Conservation (phyloP, 2,888 invertebrate species). For the Philopedon plagiatum region DNA sequence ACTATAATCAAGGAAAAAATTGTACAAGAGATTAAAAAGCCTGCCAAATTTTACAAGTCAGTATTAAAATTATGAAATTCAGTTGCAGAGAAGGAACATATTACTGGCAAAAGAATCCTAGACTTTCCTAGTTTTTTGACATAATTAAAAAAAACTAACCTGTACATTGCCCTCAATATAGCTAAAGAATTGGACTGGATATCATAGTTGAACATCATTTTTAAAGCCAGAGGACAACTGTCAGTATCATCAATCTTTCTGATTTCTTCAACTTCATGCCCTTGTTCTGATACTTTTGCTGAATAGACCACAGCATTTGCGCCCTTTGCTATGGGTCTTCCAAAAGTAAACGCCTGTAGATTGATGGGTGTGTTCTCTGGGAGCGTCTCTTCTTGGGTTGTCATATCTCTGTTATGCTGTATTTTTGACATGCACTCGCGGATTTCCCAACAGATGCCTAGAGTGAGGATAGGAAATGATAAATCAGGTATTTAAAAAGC, state of each 20-base stretch:
- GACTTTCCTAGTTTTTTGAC: no score
- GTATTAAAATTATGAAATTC: no score
- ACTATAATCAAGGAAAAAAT: no score
- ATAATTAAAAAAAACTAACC: neutral
- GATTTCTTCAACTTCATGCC: constrained; percentile 17
- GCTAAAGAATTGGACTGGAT: constrained; percentile 85
- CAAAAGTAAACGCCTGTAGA: constrained; percentile 69
- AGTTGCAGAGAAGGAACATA: no score
- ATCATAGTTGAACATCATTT: constrained; percentile 94
- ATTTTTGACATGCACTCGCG: constrained; percentile 69
- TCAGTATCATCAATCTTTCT: constrained; percentile 53
- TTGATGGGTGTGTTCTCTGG: constrained; percentile 38
- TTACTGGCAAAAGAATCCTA: neutral
- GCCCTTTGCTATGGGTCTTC: constrained; percentile 83
- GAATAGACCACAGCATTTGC: constrained; percentile 87
- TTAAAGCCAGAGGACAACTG: constrained; percentile 81
- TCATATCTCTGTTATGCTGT: constrained; percentile 35
- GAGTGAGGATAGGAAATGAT: neutral
- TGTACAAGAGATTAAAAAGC: no score
- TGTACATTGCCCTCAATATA: constrained; percentile 84
- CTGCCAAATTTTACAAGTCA: no score
- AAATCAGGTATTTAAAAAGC: neutral
- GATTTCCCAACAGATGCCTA: constrained; percentile 80
- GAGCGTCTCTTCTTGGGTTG: neutral
- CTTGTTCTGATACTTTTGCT: constrained; percentile 70